Evolutionary conservation across 2,888 invertebrate genomes (phyloP), one percentile per base, ranked within the genome.

Genomic region (Aporophyla nigra): DNA sequence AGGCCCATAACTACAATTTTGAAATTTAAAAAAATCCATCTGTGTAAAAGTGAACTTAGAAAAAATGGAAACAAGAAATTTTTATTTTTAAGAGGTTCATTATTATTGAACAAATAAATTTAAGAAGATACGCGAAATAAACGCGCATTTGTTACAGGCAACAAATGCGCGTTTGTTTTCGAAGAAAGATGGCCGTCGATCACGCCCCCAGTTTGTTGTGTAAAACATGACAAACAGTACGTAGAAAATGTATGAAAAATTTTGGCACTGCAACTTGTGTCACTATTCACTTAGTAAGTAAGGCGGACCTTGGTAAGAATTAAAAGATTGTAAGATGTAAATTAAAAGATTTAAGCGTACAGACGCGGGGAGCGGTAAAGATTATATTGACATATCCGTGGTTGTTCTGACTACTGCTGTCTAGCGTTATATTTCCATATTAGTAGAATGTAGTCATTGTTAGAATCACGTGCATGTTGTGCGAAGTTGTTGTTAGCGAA

Each of bases 401-500:
- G 14, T 62, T 54, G 46, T 53, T 58, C 77, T 6, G 51, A 70
- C 63, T 63, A 71, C 27, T 46, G 27, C 10, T n/a, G 14, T 21
- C 10, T 40, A 67, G 68, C 6, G 12, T 27, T 76, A 66, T 76
- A 68, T 69, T 56, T 65, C 79, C 77, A 54, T 71, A 40, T 80
- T 63, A 53, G 56, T 82, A 82, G 56, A 53, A 43, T 2, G 71
- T 84, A 75, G 58, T 61, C 14, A 65, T 65, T 84, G 68, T 74
- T 84, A 75, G 61, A 80, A 66, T 14, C 14, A 63, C 58, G 72
- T 51, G 76, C 62, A 53, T 63, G 9, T 21, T 67, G 51, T 76
- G 51, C 59, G 54, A n/a, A 62, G 0, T 72, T 73, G 80, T 80
- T 84, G 76, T 72, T 72, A 75, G 68, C 5, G 14, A 46, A 84